Conservation (phyloP, 2,797 vertebrate species). For the Halcyon smyrnensis region DNA sequence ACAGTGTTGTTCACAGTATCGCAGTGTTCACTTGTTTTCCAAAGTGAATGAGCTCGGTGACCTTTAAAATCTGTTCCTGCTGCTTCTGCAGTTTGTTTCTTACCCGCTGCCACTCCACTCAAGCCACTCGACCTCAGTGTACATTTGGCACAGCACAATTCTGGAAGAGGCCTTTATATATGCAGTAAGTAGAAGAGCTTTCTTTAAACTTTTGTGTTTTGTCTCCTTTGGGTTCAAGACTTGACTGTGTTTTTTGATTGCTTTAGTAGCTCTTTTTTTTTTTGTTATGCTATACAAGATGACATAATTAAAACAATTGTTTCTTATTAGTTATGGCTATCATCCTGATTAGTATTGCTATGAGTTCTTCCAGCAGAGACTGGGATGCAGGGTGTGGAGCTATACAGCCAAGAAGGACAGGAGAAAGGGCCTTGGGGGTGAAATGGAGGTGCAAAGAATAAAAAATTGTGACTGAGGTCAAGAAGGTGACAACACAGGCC, state of each 20-base stretch:
- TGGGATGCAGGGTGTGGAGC: background rate
- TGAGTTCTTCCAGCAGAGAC: background rate
- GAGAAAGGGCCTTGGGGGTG: background rate
- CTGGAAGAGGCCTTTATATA: background rate
- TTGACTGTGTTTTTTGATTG: background rate
- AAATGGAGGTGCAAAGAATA: background rate
- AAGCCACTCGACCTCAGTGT: background rate
- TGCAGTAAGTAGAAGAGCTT: constrained; percentile 19
- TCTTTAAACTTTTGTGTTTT: background rate
- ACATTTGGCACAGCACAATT: background rate
- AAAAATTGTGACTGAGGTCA: background rate
- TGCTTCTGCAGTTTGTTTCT: constrained; percentile 55
- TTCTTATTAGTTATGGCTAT: background rate
- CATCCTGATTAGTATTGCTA: background rate
- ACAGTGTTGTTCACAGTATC: constrained; percentile 29
- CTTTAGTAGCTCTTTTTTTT: background rate
- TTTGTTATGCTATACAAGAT: background rate
- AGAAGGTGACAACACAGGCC: background rate
- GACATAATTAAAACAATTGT: background rate
- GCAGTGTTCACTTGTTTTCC: constrained; percentile 51
- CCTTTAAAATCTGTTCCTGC: constrained; percentile 62
- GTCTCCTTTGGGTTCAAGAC: background rate
- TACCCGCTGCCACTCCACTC: background rate
- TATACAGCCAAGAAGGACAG: background rate
- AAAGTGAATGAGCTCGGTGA: constrained; percentile 48